Conservation (phyloP, 2,888 invertebrate genomes). For the Troglohyphantes excavatus region DNA sequence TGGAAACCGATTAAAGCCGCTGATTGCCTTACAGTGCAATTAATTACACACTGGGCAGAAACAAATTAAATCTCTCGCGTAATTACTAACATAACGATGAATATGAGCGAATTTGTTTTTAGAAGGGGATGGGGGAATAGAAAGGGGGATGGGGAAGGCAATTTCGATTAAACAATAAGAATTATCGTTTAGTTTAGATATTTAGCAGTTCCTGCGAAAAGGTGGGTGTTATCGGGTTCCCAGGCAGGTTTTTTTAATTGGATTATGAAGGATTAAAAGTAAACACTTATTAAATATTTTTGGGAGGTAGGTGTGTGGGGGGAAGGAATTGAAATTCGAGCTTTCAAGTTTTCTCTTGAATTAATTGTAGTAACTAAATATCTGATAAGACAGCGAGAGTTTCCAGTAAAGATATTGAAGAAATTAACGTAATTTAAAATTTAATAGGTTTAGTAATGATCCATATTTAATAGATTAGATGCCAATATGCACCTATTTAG, state of each 20-base stretch:
- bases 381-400: too few species aligned
- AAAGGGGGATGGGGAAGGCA: too few species aligned
- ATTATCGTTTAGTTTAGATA: slow-evolving; percentile 31
- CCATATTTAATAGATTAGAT: too few species aligned
- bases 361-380: neutral
- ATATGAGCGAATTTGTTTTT: slow-evolving; percentile 59
- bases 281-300: neutral
- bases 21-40: slow-evolving; percentile 58
- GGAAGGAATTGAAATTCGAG: neutral
- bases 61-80: slow-evolving; percentile 66
- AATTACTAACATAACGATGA: slow-evolving; percentile 58
- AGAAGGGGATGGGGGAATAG: neutral
- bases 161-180: slow-evolving; percentile 55
- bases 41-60: slow-evolving; percentile 57
- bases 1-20: slow-evolving; percentile 66
- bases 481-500: too few species aligned
- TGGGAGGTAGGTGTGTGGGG: neutral
- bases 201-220: slow-evolving; percentile 6
- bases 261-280: slow-evolving; percentile 36
- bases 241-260: slow-evolving; percentile 5
- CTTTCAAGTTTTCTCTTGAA: neutral
- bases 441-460: too few species aligned
- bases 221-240: slow-evolving; percentile 32
- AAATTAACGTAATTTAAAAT: too few species aligned
- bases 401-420: too few species aligned